phyloP scores from a whole-genome alignment of 2,113 vertebrate species.

The Panthera uncia region DNA sequence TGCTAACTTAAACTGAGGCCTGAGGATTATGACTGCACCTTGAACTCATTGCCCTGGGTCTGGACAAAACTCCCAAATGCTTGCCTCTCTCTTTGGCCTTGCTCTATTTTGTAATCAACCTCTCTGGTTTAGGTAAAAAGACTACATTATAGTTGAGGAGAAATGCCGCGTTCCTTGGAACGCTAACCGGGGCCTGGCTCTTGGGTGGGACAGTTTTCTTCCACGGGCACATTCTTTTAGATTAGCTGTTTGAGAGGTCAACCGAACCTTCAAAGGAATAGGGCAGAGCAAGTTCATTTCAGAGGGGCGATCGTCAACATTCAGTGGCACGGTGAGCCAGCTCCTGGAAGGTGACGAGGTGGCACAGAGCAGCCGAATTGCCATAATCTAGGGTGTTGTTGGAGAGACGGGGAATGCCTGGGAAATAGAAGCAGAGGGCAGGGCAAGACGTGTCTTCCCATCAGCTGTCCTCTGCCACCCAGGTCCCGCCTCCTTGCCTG shows the following conservation, averaged over 20 bases:
- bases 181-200: background rate
- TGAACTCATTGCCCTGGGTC: background rate
- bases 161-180: background rate
- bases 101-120: background rate
- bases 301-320: too few species aligned
- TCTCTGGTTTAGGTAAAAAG: background rate
- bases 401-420: background rate
- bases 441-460: background rate
- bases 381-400: background rate
- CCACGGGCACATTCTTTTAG: fast-evolving
- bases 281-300: background rate
- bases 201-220: background rate
- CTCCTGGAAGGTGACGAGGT: background rate
- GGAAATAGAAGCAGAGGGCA: too few species aligned
- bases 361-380: background rate
- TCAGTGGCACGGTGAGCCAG: background rate
- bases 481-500: background rate
- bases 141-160: background rate
- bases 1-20: background rate
- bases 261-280: background rate
- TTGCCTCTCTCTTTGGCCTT: background rate
- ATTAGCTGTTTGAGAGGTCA: background rate
- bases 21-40: background rate
- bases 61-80: background rate
- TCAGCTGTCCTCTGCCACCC: background rate